Base-by-base conservation (phyloP, 2,113 vertebrate genomes). In the Neotoma lepida region DNA sequence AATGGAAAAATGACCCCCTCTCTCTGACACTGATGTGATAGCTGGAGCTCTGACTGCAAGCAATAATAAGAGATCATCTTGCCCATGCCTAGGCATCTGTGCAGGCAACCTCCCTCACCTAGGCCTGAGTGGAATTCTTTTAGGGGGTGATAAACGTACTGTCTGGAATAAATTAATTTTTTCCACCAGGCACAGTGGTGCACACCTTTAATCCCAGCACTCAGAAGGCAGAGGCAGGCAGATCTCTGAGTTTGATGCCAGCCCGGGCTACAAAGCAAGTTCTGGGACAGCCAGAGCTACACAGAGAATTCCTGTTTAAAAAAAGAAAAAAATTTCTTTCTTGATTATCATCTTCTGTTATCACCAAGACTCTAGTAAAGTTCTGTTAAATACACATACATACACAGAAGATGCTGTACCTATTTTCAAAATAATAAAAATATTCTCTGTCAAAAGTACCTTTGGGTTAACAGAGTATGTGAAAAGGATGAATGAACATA, bases 311-410 rank as follows among this genome's bases (percentile, higher is more conserved):
- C 24, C n/a, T 41, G 54, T 61, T 24, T 41, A 7, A 46, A 76
- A 41, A 56, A 51, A 28, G 39, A 14, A 8, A 74, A 8, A n/a
- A 51, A 4, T 24, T 56, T 95, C 81, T 90, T 35, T 63, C 5
- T 13, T 78, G 24, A 49, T 89, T 82, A 91, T 89, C 88, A 35
- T 56, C 74, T 35, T 91, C 24, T 80, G n/a, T 90, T 88, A 94
- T 71, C 35, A 73, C 20, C 10, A 71, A 85, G 26, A 70, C 66
- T 68, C 30, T 61, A 90, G 41, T 70, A 49, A 93, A 95, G 35
- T 85, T 90, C 77, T 90, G 58, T 58, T 86, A 96, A 88, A 39
- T 18, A 86, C n/a, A 91, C 49, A 95, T 28, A 94, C 44, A 95
- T 24, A 94, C 58, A 94, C 15, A 90, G 68, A 86, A 61, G 46